These are phyloP conservation scores for Strigamia transsilvanica DNA, from an alignment of 2,888 invertebrate species.

Conservation along the genomic window DNA sequence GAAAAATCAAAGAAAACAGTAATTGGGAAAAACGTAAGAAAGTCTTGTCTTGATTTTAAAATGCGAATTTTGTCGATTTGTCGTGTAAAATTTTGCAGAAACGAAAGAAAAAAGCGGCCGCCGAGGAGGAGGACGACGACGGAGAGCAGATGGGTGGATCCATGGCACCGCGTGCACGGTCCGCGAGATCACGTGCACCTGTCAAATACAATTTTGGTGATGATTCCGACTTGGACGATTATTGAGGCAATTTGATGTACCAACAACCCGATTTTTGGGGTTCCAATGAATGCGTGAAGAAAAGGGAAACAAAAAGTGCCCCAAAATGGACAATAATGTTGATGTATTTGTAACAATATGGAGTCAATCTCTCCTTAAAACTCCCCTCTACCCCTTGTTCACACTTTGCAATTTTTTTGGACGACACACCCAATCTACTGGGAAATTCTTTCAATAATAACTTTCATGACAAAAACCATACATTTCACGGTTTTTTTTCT, in stretches of 20 bases:
- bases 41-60: neutral
- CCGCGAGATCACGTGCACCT: slow-evolving; percentile 67
- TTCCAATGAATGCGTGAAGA: slow-evolving; percentile 3
- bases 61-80: neutral
- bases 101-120: slow-evolving; percentile 54
- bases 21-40: neutral
- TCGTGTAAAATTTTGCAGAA: slow-evolving; percentile 57
- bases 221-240: slow-evolving; percentile 53
- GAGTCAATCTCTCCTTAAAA: slow-evolving; percentile 8
- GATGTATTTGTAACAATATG: slow-evolving; percentile 8
- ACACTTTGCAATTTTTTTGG: neutral
- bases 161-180: slow-evolving; percentile 63
- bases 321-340: slow-evolving; percentile 8
- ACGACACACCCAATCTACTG: neutral
- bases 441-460: neutral
- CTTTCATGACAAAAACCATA: neutral
- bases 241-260: slow-evolving; percentile 32
- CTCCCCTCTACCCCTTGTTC: slow-evolving; percentile 3
- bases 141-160: neutral
- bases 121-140: slow-evolving; percentile 53
- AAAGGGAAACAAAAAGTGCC: neutral
- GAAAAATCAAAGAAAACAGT: slow-evolving; percentile 5
- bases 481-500: neutral
- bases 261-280: slow-evolving; percentile 8
- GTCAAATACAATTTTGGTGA: slow-evolving; percentile 67